Conservation (phyloP, 2,888 invertebrate genomes). For the Apoda limacodes region DNA sequence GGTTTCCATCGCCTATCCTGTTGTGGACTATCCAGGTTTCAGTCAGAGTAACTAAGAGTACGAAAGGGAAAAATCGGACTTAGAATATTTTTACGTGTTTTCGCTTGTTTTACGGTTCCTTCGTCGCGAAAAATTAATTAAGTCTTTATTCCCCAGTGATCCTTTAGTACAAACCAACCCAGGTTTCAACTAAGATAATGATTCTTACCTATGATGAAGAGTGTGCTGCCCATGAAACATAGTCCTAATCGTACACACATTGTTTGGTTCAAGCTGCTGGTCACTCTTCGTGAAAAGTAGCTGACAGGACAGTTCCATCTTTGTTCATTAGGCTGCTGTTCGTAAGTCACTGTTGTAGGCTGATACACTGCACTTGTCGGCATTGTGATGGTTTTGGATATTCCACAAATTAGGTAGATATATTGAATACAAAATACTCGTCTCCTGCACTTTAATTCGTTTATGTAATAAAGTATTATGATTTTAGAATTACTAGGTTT, state of each 20-base stretch:
- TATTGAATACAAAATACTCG: background rate
- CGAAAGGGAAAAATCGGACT: no score
- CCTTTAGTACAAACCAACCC: constrained; percentile 2
- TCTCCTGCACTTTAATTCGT: background rate
- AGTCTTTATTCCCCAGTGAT: constrained; percentile 15
- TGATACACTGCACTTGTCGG: constrained; percentile 81
- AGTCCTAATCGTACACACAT: constrained; percentile 51
- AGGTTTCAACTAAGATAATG: background rate
- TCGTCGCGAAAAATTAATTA: constrained; percentile 17
- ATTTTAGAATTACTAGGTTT: no score
- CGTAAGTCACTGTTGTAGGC: constrained; percentile 82
- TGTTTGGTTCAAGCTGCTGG: constrained; percentile 55
- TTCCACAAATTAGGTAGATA: constrained; percentile 15
- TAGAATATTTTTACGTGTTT: no score
- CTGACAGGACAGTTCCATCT: constrained; percentile 69
- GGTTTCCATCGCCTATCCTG: no score
- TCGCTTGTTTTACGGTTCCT: constrained; percentile 5
- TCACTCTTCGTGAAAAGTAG: constrained; percentile 62
- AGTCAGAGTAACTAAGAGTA: background rate
- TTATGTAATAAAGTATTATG: no score
- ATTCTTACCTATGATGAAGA: constrained; percentile 53
- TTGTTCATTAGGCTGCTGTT: constrained; percentile 70
- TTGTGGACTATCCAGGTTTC: constrained; percentile 3
- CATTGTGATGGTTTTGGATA: constrained; percentile 52
- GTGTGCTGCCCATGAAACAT: constrained; percentile 51